These are phyloP conservation scores for Smutsia gigantea DNA, from an alignment of 2,797 vertebrate genomes.

Conservation along the genomic window DNA sequence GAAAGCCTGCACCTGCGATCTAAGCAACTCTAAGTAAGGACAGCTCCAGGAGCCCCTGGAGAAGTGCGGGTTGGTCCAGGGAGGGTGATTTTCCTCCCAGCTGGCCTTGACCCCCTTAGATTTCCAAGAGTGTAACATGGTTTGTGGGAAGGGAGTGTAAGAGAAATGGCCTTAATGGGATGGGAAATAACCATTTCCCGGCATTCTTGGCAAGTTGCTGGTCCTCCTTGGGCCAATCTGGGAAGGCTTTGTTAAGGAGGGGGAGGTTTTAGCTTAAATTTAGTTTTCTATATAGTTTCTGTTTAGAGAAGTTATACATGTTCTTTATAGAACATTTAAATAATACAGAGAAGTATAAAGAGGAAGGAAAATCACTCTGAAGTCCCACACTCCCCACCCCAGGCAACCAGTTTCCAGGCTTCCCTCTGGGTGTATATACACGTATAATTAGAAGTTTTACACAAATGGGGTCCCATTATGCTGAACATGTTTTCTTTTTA, in stretches of 20 bases:
- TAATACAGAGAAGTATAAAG: background rate
- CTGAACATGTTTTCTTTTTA: background rate
- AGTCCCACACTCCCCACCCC: background rate
- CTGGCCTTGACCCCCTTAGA: background rate
- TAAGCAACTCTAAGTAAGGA: background rate
- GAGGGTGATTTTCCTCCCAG: background rate
- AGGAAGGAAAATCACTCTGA: background rate
- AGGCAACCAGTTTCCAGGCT: background rate
- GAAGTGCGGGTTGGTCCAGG: background rate
- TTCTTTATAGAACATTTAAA: background rate
- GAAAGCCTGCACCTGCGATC: background rate
- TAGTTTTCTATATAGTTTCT: slow-evolving; percentile 6
- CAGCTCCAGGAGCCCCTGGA: background rate
- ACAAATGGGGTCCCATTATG: background rate
- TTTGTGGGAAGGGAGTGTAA: background rate
- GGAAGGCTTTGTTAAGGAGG: background rate
- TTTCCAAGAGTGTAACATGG: background rate
- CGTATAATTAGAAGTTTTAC: background rate
- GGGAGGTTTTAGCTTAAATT: background rate
- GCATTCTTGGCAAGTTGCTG: background rate
- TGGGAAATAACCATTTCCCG: background rate
- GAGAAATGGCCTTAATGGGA: fast-evolving
- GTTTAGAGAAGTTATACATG: background rate
- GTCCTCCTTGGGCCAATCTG: background rate
- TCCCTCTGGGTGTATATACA: background rate